Conservation (phyloP, 2,888 invertebrate genomes). For the Hypercompe scribonia region DNA sequence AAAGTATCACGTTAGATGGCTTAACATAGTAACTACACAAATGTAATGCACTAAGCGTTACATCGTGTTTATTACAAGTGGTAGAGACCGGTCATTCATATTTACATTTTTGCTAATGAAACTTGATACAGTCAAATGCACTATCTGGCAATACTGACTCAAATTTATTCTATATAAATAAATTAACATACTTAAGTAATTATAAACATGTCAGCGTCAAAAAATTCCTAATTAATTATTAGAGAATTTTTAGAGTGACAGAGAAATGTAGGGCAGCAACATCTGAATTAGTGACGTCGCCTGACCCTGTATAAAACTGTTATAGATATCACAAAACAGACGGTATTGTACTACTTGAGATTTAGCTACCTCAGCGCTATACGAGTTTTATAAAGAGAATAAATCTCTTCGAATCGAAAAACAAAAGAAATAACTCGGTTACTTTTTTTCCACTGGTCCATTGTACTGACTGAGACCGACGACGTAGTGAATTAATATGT, state of each 20-base stretch:
- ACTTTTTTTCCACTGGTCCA: background rate
- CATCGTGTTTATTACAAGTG: background rate
- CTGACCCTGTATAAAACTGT: background rate
- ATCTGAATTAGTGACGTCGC: background rate
- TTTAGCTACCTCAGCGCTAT: background rate
- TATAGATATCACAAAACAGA: background rate
- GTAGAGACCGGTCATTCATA: background rate
- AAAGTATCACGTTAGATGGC: background rate
- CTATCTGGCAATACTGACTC: background rate
- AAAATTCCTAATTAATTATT: background rate
- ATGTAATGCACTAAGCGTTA: background rate
- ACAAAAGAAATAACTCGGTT: background rate
- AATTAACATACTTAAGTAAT: background rate
- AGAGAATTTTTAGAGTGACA: background rate
- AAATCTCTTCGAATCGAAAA: background rate
- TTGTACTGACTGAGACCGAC: background rate
- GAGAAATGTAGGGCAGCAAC: background rate
- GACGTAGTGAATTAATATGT: background rate
- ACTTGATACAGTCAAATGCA: background rate
- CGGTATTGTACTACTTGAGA: background rate
- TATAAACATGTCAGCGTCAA: background rate
- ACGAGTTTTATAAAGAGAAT: background rate
- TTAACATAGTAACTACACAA: background rate
- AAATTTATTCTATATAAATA: background rate
- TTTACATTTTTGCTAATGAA: constrained; percentile 1